These are phyloP conservation scores for Falco novaeseelandiae DNA, from an alignment of 2,797 vertebrate species.

Conservation along the genomic window DNA sequence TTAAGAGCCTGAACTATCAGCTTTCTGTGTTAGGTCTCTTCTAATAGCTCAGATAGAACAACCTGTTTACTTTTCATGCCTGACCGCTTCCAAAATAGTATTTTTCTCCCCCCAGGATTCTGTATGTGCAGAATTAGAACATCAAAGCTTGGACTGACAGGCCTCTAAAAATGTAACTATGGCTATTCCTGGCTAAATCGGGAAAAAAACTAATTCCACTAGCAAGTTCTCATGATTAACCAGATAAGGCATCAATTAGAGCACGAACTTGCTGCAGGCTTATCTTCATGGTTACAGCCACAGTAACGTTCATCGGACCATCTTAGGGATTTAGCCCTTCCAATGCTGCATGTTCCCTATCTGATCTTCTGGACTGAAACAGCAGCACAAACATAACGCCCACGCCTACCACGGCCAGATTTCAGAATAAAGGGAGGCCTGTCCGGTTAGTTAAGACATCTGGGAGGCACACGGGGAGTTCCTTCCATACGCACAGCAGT, in stretches of 20 bases:
- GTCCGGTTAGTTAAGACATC: not conserved
- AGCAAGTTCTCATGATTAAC: not conserved
- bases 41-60: not conserved
- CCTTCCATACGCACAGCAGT: not conserved
- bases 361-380: not conserved
- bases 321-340: not conserved
- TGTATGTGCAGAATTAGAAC: constrained; percentile 7
- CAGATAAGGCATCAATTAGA: not conserved
- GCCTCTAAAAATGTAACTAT: not conserved
- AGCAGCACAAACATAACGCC: not conserved
- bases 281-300: not conserved
- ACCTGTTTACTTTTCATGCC: not conserved
- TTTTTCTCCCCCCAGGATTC: not conserved
- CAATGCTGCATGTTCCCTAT: rapidly evolving
- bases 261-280: not conserved
- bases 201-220: not conserved
- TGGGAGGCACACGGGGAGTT: not conserved
- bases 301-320: not conserved
- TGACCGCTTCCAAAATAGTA: not conserved
- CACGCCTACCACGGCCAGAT: not conserved
- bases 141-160: constrained; percentile 5
- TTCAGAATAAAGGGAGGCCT: not conserved
- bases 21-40: not conserved
- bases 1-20: constrained; percentile 18
- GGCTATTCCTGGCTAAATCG: not conserved